Evolutionary conservation across 92 coral and sea anemone species (phyloP), one percentile per base, ranked within the genome.

Genomic region (Isaurus tuberculatus): DNA sequence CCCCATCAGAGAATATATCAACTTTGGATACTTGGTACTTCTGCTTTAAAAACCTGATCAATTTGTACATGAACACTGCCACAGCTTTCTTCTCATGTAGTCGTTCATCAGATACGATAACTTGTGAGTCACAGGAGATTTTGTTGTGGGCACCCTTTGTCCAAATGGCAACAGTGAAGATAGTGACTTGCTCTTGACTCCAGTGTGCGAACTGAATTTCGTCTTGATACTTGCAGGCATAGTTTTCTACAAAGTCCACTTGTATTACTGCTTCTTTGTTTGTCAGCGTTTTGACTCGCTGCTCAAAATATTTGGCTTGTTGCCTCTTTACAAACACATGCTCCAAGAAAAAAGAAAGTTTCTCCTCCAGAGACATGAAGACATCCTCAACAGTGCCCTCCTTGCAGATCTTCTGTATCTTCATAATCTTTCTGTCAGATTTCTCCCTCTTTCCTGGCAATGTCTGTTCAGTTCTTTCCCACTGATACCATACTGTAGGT

Each of bases 161-260:
- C 91, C 86, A 90, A 40, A 86, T 83, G 33, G 90, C 88, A 70
- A 82, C 93, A 86, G 88, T 51, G 79, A 87, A 84, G 16, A 88
- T 15, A 57, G 92, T 75, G 27, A 91, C 92, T 78, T 91, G 90
- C 44, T 85, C 85, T 46, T 91, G 91, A 70, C 74, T 88, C 92
- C 92, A 91, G 37, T 91, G 94, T 36, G 92, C 95, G 5, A 86
- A 29, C 75, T 92, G 95, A 46, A 89, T 75, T 80, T 88, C 93
- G 61, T 74, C 87, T 77, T 92, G 89, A 32, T 92, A 72, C 61
- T 79, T 63, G 73, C 92, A 89, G 7, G 86, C 20, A 42, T 85
- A 88, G 70, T 91, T 91, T 69, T 88, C 94, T 27, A 92, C 88
- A 82, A 88, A 88, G 68, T 91, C 92, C 16, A 88, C 92, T 78